These are phyloP conservation scores for Callorhinus ursinus DNA, from an alignment of 2,113 vertebrate species.

Conservation along the genomic window DNA sequence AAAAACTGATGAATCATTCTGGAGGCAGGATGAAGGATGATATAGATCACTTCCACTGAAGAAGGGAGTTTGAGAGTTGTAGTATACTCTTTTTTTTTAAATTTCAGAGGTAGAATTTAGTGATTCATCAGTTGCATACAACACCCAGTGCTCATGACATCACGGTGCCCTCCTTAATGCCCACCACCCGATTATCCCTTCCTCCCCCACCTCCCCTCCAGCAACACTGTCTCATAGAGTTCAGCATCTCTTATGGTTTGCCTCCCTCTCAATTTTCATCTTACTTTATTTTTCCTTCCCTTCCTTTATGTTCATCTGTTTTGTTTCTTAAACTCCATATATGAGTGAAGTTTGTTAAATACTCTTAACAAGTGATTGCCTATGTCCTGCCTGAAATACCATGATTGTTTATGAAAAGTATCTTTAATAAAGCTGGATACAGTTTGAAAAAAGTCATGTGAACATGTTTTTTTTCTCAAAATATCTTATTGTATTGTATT, in stretches of 20 bases:
- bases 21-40: not conserved
- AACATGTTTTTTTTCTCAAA: not conserved
- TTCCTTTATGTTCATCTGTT: not conserved
- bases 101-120: not conserved
- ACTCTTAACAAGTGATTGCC: not conserved
- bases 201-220: not conserved
- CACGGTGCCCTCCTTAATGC: not conserved
- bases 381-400: not conserved
- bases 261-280: not conserved
- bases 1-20: not conserved
- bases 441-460: not conserved
- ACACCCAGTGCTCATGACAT: not conserved
- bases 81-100: not conserved
- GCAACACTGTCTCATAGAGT: not conserved
- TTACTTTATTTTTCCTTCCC: not conserved
- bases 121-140: no score
- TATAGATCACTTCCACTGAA: not conserved
- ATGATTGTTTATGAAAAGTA: not conserved
- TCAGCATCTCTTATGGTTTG: not conserved
- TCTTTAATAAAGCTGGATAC: not conserved
- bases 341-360: not conserved
- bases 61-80: not conserved
- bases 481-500: not conserved
- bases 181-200: not conserved
- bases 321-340: not conserved